Evolutionary conservation across 2,113 vertebrate genomes (phyloP).

Genomic region (Silurus glanis): DNA sequence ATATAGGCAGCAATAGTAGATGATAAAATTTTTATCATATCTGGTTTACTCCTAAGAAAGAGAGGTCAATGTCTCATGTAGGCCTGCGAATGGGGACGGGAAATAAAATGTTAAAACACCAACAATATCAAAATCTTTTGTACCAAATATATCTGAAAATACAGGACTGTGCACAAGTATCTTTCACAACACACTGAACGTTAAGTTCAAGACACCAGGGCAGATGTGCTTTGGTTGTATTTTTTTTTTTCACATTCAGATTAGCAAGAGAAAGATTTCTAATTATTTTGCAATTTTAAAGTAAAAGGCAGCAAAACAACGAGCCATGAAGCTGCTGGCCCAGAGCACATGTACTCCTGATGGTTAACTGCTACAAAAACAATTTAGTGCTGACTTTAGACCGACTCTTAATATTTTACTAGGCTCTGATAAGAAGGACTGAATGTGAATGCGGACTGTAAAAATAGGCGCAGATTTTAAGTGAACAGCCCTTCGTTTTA

Average conservation of each 20-base stretch:
- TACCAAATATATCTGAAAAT: slow-evolving; percentile 44
- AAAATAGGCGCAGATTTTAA: neutral
- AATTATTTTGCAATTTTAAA: neutral
- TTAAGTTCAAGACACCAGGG: slow-evolving; percentile 18
- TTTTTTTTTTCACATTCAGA: slow-evolving; percentile 47
- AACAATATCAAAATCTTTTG: slow-evolving; percentile 37
- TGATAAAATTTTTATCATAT: neutral
- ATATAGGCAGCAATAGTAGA: slow-evolving; percentile 12
- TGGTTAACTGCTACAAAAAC: neutral
- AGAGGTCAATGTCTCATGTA: neutral
- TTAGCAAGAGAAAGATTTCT: slow-evolving; percentile 14
- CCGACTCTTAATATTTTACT: neutral
- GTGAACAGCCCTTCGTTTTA: slow-evolving; percentile 9
- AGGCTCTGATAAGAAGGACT: neutral
- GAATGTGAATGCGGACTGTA: neutral
- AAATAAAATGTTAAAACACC: neutral
- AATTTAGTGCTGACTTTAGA: neutral
- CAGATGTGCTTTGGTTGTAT: slow-evolving; percentile 43
- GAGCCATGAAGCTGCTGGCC: neutral
- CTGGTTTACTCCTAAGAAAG: neutral
- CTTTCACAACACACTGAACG: neutral
- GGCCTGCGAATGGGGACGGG: neutral
- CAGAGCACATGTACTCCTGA: neutral
- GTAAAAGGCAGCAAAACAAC: neutral
- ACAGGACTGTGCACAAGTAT: slow-evolving; percentile 2